Evolutionary conservation across 2,888 invertebrate genomes (phyloP).

Genomic region (Eumerus sabulonum): DNA sequence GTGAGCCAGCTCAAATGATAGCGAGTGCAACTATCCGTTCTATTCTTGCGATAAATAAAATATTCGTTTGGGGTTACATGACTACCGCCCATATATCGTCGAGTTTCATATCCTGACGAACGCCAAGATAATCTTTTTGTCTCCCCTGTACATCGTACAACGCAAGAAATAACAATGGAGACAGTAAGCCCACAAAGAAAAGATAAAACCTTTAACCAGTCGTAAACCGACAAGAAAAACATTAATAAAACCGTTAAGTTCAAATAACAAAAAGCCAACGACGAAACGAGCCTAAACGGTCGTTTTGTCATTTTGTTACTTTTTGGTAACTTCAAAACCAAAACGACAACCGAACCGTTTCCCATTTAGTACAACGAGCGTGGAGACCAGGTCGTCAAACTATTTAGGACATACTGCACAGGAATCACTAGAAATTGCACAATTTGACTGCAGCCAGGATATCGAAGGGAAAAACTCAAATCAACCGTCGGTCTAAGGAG

Average conservation of each 20-base stretch:
- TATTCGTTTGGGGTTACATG: no score
- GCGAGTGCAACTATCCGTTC: no score
- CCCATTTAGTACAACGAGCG: conserved; percentile 2
- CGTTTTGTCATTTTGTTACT: conserved; percentile 49
- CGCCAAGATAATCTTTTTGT: no score
- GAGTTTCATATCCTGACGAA: no score
- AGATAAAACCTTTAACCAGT: no score
- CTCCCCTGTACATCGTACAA: no score
- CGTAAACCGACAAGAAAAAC: conserved; percentile 1
- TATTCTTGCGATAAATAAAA: no score
- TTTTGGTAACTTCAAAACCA: conserved; percentile 40
- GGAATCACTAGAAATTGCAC: conserved; percentile 40
- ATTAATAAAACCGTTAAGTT: conserved; percentile 42
- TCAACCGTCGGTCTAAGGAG: not conserved
- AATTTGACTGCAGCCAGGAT: not conserved
- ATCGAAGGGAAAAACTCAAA: not conserved
- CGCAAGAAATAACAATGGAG: not conserved
- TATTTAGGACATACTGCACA: conserved; percentile 49
- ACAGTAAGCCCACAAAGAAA: no score
- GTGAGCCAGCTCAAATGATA: no score
- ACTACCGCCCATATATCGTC: no score
- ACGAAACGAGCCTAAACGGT: conserved; percentile 26
- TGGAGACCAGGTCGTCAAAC: conserved; percentile 26
- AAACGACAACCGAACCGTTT: not conserved
- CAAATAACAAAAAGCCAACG: conserved; percentile 23